Evolutionary conservation across 1,140 invertebrate genomes (phyloP).

Genomic region (Samia ricini): DNA sequence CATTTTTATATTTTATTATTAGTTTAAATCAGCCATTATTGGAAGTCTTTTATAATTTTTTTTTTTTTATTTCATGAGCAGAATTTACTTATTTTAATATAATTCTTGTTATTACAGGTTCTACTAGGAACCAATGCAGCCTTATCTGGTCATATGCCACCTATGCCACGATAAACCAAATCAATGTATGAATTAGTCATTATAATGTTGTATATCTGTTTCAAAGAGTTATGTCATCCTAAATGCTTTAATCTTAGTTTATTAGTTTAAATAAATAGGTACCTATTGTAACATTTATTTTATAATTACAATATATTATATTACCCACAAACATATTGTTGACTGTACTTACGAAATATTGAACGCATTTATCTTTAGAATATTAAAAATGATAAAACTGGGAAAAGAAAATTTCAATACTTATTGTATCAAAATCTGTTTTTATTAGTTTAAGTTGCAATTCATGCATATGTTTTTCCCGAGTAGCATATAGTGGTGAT

Average conservation of each 20-base stretch:
- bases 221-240: constrained; percentile 15
- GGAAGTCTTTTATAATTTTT: too few relatives aligned
- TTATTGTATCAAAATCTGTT: neutral
- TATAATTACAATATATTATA: constrained; percentile 1
- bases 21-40: too few relatives aligned
- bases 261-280: constrained; percentile 46
- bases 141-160: constrained; percentile 72
- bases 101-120: constrained; percentile 50
- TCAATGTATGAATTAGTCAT: neutral
- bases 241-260: constrained; percentile 50
- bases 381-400: neutral
- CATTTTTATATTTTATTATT: too few relatives aligned
- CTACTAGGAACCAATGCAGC: constrained; percentile 78
- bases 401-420: too few relatives aligned
- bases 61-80: too few relatives aligned
- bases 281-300: constrained; percentile 17
- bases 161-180: constrained; percentile 74
- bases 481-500: neutral
- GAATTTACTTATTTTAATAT: neutral
- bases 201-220: constrained; percentile 5
- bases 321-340: neutral
- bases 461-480: neutral
- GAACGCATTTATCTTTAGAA: constrained; percentile 2
- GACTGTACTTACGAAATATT: constrained; percentile 7
- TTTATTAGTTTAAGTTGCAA: neutral